phyloP scores from a whole-genome alignment of 2,888 invertebrate species.

The Chymomyza caudatula region DNA sequence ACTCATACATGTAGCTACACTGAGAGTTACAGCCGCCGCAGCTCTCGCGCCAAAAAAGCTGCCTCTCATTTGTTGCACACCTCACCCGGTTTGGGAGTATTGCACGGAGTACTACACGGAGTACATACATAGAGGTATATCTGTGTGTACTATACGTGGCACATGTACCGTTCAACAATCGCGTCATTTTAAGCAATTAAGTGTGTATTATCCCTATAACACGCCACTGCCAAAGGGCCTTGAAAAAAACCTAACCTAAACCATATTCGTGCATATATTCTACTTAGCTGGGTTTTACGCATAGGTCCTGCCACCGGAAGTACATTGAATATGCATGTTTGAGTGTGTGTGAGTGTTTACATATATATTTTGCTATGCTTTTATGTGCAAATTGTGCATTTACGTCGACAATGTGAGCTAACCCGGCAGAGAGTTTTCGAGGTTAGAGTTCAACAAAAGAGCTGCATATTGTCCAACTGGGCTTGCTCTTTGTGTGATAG shows the following conservation, averaged over 20 bases:
- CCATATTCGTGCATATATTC: neutral
- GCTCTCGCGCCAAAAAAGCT: neutral
- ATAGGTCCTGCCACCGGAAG: slow-evolving; percentile 68
- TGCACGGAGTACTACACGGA: neutral
- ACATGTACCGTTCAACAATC: slow-evolving; percentile 59
- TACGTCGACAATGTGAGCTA: slow-evolving; percentile 61
- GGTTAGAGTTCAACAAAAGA: neutral
- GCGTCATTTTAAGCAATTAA: slow-evolving; percentile 74
- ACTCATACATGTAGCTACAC: neutral
- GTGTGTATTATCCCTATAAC: slow-evolving; percentile 69
- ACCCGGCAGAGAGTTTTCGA: neutral
- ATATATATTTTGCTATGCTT: slow-evolving; percentile 37
- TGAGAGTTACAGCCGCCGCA: neutral
- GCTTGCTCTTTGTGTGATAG: slow-evolving; percentile 21
- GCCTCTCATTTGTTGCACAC: slow-evolving; percentile 26
- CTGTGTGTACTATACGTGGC: slow-evolving; percentile 25
- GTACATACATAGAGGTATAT: neutral
- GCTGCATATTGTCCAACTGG: neutral
- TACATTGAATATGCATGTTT: slow-evolving; percentile 58
- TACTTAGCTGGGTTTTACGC: slow-evolving; percentile 25
- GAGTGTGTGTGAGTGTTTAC: slow-evolving; percentile 9
- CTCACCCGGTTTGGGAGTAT: slow-evolving; percentile 16
- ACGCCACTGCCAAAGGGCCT: slow-evolving; percentile 65
- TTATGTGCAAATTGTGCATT: slow-evolving; percentile 71
- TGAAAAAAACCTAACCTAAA: slow-evolving; percentile 48